phyloP scores from a whole-genome alignment of 2,888 invertebrate genomes.

The Apamea epomidion region DNA sequence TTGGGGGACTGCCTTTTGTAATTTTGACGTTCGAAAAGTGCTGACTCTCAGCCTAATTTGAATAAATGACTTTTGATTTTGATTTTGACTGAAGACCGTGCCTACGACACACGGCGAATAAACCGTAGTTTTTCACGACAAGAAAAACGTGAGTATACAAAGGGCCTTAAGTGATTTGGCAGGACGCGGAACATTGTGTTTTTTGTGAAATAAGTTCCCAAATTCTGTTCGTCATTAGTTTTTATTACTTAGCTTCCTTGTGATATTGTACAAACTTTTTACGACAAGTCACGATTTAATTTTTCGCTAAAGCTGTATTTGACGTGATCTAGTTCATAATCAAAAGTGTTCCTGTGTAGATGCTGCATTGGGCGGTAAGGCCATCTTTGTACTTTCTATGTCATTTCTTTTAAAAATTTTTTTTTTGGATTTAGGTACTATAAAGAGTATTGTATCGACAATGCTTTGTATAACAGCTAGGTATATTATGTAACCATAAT shows the following conservation, averaged over 20 bases:
- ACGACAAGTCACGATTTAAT: background rate
- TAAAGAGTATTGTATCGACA: background rate
- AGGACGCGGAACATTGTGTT: background rate
- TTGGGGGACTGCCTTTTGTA: too few relatives aligned
- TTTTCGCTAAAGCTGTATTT: background rate
- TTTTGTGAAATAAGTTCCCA: conserved; percentile 3
- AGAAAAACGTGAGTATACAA: background rate
- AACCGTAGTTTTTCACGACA: background rate
- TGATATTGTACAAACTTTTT: background rate
- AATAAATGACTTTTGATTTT: too few relatives aligned
- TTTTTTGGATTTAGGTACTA: background rate
- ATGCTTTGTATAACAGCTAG: background rate
- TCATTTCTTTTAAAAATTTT: background rate
- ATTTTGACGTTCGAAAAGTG: too few relatives aligned
- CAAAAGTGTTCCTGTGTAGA: background rate
- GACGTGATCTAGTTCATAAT: background rate
- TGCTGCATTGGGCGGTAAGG: background rate
- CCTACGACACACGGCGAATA: background rate
- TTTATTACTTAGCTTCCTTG: background rate
- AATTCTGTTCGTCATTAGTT: background rate
- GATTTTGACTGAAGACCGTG: background rate
- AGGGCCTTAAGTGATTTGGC: background rate
- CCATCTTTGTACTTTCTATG: background rate
- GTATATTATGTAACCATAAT: background rate
- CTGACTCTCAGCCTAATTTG: too few relatives aligned